A percentile compares a stretch with the other conserved stretches of the same genome.
These are phyloP conservation scores for Xerus inauris DNA, from an alignment of 2,113 vertebrate species.

Conservation along the genomic window DNA sequence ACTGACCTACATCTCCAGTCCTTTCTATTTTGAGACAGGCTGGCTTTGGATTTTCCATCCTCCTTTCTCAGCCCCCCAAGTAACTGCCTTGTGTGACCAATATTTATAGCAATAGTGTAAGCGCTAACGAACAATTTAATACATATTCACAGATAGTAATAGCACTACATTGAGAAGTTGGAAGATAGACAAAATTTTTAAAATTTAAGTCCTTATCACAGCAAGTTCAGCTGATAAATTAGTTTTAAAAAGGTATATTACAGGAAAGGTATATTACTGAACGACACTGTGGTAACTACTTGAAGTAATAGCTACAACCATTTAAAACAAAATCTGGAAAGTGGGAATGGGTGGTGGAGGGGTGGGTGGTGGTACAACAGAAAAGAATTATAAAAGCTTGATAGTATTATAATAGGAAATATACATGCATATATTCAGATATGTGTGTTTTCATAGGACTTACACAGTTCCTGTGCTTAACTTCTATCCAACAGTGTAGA, in stretches of 20 bases:
- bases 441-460: neutral
- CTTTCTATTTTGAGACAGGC: neutral
- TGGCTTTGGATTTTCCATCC: neutral
- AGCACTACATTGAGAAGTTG: neutral
- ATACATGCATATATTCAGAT: neutral
- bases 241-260: neutral
- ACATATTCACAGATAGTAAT: neutral
- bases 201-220: neutral
- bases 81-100: neutral
- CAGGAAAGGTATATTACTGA: neutral
- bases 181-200: neutral
- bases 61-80: neutral
- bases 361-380: neutral
- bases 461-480: neutral
- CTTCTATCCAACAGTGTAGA: neutral
- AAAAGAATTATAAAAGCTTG: neutral
- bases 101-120: neutral
- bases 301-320: neutral
- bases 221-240: neutral
- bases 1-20: neutral
- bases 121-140: neutral
- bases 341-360: neutral
- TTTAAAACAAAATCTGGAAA: slow-evolving; percentile 20
- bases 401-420: neutral
- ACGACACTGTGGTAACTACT: neutral